Evolutionary conservation across 2,113 vertebrate genomes (phyloP).

Genomic region (Odocoileus hemionus): DNA sequence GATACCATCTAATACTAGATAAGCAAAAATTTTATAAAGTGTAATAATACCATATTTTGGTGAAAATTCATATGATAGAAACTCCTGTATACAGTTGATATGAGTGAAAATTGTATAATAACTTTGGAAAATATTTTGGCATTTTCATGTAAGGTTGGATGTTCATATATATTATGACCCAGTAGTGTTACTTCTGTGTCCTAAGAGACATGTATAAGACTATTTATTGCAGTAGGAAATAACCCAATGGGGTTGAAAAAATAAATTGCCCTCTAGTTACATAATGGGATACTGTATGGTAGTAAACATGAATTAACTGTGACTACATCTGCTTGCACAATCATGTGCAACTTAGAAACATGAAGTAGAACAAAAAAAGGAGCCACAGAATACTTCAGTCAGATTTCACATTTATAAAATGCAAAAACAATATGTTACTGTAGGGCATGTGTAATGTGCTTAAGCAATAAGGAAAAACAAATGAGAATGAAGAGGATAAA

Average conservation of each 20-base stretch:
- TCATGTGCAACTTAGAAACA: neutral
- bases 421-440: neutral
- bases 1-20: neutral
- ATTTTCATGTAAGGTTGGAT: neutral
- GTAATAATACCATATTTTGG: neutral
- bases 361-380: neutral
- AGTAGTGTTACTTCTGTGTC: neutral
- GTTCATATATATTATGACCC: neutral
- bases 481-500: neutral
- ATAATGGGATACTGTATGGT: neutral
- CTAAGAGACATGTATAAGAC: neutral
- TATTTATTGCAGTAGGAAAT: neutral
- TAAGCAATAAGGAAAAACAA: neutral
- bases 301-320: neutral
- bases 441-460: neutral
- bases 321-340: neutral
- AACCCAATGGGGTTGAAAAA: neutral
- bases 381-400: neutral
- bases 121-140: neutral
- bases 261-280: neutral
- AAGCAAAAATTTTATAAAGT: neutral
- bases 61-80: neutral
- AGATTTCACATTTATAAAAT: conserved; percentile 1
- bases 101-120: neutral
- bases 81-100: neutral